phyloP scores from a whole-genome alignment of 1,140 invertebrate species.

The Drosophila nasuta region DNA sequence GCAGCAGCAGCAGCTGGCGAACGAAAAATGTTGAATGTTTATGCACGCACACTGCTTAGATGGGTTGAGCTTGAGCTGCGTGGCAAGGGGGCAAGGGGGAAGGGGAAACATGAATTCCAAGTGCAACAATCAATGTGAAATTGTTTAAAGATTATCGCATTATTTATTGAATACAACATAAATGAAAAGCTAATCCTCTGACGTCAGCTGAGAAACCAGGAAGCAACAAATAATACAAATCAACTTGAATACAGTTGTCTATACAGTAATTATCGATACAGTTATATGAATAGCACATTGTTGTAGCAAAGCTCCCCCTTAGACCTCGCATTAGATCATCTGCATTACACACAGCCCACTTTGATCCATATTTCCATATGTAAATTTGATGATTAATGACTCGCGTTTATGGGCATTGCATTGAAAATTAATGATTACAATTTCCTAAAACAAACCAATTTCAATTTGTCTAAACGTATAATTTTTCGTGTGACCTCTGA shows the following conservation, averaged over 20 bases:
- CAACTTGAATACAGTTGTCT: background rate
- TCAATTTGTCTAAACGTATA: conserved; percentile 1
- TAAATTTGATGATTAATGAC: background rate
- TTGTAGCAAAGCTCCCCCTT: background rate
- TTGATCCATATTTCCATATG: background rate
- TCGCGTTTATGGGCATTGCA: conserved; percentile 5
- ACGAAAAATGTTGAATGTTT: conserved; percentile 56
- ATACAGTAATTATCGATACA: background rate
- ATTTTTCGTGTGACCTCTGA: conserved; percentile 1
- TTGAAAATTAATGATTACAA: conserved; percentile 15
- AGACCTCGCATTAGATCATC: conserved; percentile 3
- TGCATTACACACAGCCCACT: background rate
- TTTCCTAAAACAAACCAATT: conserved; percentile 8
- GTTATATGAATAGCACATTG: background rate
- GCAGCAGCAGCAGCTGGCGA: conserved; percentile 38
- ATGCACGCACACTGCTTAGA: conserved; percentile 44
- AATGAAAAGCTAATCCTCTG: conserved; percentile 2
- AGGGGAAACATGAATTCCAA: conserved; percentile 30
- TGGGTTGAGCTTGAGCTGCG: conserved; percentile 12
- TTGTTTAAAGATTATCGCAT: conserved; percentile 24
- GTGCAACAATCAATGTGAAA: conserved; percentile 49
- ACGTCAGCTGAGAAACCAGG: conserved; percentile 22
- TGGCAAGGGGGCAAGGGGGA: background rate
- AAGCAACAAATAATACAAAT: background rate
- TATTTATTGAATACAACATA: conserved; percentile 5